Conservation (phyloP, 2,113 vertebrate species). For the Hepsetus odoe region DNA sequence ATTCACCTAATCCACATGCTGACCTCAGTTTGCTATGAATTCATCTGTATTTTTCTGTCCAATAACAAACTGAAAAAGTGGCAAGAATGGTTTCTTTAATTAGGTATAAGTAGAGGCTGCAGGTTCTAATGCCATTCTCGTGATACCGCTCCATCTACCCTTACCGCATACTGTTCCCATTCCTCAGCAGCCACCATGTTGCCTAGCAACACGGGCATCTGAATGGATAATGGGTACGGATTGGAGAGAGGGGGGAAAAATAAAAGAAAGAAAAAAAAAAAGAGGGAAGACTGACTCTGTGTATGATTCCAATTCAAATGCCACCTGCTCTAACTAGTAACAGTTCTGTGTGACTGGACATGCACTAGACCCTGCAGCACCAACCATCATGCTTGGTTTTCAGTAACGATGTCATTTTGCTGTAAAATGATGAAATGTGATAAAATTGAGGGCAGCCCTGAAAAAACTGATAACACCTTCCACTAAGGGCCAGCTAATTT, state of each 20-base stretch:
- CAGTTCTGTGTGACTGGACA: neutral
- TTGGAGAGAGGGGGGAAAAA: neutral
- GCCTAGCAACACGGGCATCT: slow-evolving; percentile 72
- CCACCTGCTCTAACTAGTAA: slow-evolving; percentile 9
- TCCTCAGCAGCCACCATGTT: slow-evolving; percentile 58
- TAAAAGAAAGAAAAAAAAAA: neutral
- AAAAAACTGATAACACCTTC: too few relatives aligned
- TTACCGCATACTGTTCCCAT: slow-evolving; percentile 56
- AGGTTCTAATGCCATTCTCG: slow-evolving; percentile 22
- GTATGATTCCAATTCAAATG: slow-evolving; percentile 41
- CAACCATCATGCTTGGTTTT: neutral
- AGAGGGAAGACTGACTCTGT: slow-evolving; percentile 11
- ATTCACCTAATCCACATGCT: neutral
- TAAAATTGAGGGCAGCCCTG: neutral
- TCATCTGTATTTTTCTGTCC: neutral
- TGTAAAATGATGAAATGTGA: neutral
- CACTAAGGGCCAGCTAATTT: too few relatives aligned
- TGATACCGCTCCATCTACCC: slow-evolving; percentile 61
- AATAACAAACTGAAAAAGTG: neutral
- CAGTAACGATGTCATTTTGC: neutral
- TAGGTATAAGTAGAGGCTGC: slow-evolving; percentile 11
- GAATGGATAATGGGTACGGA: slow-evolving; percentile 50
- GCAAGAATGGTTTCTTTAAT: slow-evolving; percentile 5
- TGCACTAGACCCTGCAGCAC: neutral
- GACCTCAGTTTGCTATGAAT: neutral